A percentile compares a stretch with the other conserved stretches of the same genome.
Conservation (phyloP, 2,888 invertebrate genomes). For the Sinohyriopsis cumingii region DNA sequence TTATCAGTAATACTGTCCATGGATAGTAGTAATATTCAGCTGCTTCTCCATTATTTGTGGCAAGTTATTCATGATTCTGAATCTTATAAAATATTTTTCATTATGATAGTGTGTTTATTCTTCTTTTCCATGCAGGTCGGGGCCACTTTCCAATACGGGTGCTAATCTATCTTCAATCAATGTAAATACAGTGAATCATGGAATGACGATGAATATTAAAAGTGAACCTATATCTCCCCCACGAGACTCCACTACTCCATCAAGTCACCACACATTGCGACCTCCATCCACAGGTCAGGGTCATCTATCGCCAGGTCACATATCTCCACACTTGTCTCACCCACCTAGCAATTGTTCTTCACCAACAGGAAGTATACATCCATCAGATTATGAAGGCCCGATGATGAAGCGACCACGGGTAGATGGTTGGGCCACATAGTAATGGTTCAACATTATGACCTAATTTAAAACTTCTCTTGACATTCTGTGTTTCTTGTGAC, state of each 20-base stretch:
- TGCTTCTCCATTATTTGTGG: too few species aligned
- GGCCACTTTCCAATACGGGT: slow-evolving; percentile 40
- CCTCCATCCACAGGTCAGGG: slow-evolving; percentile 75
- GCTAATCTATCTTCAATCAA: slow-evolving; percentile 56
- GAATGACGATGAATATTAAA: slow-evolving; percentile 83
- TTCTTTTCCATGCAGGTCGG: slow-evolving; percentile 40
- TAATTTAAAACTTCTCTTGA: too few species aligned
- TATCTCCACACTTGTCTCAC: slow-evolving; percentile 54
- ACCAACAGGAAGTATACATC: slow-evolving; percentile 53
- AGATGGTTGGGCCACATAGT: slow-evolving; percentile 83
- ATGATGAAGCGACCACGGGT: slow-evolving; percentile 88
- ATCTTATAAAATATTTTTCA: too few species aligned
- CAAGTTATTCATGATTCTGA: too few species aligned
- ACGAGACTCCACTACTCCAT: slow-evolving; percentile 81
- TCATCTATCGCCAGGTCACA: slow-evolving; percentile 66
- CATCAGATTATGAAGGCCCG: slow-evolving; percentile 68
- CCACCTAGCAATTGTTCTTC: slow-evolving; percentile 75
- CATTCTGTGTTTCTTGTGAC: too few species aligned
- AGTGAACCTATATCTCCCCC: slow-evolving; percentile 97
- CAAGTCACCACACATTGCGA: slow-evolving; percentile 63
- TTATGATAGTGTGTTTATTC: not conserved
- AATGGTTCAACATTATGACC: too few species aligned
- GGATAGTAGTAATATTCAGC: too few species aligned
- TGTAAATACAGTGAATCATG: slow-evolving; percentile 60
- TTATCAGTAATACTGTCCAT: too few species aligned